A percentile compares a stretch with the other conserved stretches of the same genome.
Conservation (phyloP, 64 coral and sea anemone genomes). For the Pocillopora damicornis region DNA sequence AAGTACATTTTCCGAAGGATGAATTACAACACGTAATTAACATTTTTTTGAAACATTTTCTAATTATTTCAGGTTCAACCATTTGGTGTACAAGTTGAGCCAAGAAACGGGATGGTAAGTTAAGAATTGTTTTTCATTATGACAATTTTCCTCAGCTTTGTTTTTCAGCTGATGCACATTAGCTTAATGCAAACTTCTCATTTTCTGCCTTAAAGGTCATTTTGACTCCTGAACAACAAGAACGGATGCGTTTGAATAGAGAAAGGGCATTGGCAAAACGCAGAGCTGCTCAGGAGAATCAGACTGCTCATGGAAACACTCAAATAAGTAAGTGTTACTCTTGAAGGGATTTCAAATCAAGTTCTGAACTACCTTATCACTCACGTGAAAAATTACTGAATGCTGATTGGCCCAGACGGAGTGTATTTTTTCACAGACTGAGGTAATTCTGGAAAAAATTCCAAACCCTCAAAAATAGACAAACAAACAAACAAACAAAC, state of each 20-base stretch:
- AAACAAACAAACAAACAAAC: no score
- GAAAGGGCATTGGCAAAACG: conserved; percentile 49
- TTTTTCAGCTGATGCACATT: no score
- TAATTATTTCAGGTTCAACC: conserved; percentile 4
- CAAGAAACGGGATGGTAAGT: conserved; percentile 1
- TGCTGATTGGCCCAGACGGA: no score
- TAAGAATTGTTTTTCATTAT: not conserved
- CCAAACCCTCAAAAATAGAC: no score
- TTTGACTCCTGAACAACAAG: conserved; percentile 56
- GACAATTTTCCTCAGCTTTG: not conserved
- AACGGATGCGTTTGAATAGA: conserved; percentile 43
- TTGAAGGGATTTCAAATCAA: no score
- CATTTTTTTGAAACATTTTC: not conserved
- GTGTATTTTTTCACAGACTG: no score
- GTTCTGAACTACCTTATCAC: no score
- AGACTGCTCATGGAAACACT: not conserved
- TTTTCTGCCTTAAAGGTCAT: conserved; percentile 3
- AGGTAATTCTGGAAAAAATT: no score
- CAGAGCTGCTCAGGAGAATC: conserved; percentile 9
- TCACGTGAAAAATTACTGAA: no score
- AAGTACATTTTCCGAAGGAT: no score
- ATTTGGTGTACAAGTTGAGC: conserved; percentile 15
- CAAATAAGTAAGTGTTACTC: not conserved
- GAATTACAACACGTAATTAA: not conserved
- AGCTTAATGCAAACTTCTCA: not conserved